phyloP scores from a whole-genome alignment of 2,888 invertebrate species.

The Papilio demoleus region DNA sequence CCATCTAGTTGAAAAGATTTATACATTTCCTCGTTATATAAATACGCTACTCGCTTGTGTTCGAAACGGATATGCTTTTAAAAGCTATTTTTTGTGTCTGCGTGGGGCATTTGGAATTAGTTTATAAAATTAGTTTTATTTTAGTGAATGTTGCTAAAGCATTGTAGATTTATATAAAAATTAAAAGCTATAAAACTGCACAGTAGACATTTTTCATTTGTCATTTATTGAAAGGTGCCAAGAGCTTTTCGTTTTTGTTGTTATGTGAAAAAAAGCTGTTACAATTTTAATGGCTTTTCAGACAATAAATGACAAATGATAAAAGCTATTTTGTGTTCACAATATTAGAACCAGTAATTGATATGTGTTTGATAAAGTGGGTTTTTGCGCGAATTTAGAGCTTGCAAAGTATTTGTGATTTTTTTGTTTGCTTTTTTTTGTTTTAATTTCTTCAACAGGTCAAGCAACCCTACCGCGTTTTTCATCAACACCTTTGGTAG shows the following conservation, averaged over 20 bases:
- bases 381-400: constrained; percentile 67
- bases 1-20: constrained; percentile 19
- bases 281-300: background rate
- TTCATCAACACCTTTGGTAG: constrained; percentile 88
- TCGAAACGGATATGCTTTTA: background rate
- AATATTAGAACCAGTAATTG: constrained; percentile 40
- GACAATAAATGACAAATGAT: constrained; percentile 52
- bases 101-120: constrained; percentile 61
- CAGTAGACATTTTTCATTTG: constrained; percentile 59
- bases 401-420: constrained; percentile 71
- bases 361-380: constrained; percentile 62
- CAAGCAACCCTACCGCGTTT: constrained; percentile 87
- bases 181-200: constrained; percentile 57
- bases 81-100: constrained; percentile 32
- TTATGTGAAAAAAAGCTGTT: background rate
- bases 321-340: constrained; percentile 47
- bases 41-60: constrained; percentile 3
- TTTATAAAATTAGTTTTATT: constrained; percentile 51
- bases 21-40: constrained; percentile 19
- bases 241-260: background rate
- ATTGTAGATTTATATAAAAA: constrained; percentile 43
- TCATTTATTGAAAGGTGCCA: constrained; percentile 44
- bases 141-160: constrained; percentile 62
- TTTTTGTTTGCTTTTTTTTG: constrained; percentile 74
- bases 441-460: constrained; percentile 88